phyloP scores from a whole-genome alignment of 2,113 vertebrate genomes.

The Pogonocichla stellata region DNA sequence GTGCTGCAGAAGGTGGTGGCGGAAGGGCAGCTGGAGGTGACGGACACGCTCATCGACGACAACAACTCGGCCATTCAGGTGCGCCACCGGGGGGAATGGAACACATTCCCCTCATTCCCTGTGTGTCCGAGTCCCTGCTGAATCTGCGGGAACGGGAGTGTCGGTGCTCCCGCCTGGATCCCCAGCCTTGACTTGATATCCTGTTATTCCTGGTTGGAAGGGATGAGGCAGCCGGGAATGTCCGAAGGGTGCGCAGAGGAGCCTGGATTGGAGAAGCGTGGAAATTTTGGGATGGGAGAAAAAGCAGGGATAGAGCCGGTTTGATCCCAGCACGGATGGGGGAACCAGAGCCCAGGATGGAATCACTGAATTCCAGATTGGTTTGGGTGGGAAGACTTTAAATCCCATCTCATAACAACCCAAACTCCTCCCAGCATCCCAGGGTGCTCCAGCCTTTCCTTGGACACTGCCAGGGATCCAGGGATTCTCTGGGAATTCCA shows the following conservation, averaged over 20 bases:
- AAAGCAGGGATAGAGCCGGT: neutral
- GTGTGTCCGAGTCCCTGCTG: rapidly evolving
- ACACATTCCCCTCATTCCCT: rapidly evolving
- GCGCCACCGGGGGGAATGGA: rapidly evolving
- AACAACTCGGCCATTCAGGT: neutral
- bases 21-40: neutral
- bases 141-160: rapidly evolving
- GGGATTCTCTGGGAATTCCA: neutral
- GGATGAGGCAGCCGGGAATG: neutral
- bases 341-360: neutral
- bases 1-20: neutral
- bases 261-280: rapidly evolving
- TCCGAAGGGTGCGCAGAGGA: rapidly evolving
- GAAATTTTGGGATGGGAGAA: neutral
- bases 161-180: rapidly evolving
- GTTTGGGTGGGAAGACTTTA: neutral
- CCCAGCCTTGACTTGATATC: no score
- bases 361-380: rapidly evolving
- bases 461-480: neutral
- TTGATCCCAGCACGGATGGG: rapidly evolving
- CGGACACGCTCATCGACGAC: neutral
- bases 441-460: rapidly evolving
- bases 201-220: rapidly evolving
- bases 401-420: neutral
- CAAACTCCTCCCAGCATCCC: neutral